A percentile compares a stretch with the other conserved stretches of the same genome.
These are phyloP conservation scores for Camponotus pennsylvanicus DNA, from an alignment of 1,140 invertebrate genomes.

Conservation along the genomic window DNA sequence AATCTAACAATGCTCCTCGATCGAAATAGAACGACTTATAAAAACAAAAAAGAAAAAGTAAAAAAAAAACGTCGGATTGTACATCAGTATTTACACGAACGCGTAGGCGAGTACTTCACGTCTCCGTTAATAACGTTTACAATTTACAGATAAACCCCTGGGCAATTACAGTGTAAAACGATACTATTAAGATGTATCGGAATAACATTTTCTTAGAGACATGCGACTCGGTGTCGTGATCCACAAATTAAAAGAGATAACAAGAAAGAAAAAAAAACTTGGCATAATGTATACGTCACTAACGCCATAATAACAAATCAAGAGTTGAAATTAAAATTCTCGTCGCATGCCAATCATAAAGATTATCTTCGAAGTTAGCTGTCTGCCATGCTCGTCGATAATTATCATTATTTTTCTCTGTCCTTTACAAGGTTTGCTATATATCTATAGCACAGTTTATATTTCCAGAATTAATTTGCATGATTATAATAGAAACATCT, in stretches of 20 bases:
- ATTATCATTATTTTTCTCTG: slow-evolving; percentile 28
- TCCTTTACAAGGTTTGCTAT: slow-evolving; percentile 64
- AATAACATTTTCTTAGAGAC: slow-evolving; percentile 43
- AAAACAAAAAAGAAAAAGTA: slow-evolving; percentile 17
- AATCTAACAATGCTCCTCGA: slow-evolving; percentile 64
- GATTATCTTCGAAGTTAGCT: slow-evolving; percentile 8
- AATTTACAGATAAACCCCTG: slow-evolving; percentile 70
- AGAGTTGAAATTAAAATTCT: slow-evolving; percentile 54
- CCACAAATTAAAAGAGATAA: slow-evolving; percentile 1
- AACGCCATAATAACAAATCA: slow-evolving; percentile 50
- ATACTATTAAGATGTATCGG: slow-evolving; percentile 39
- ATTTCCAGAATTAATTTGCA: slow-evolving; percentile 53
- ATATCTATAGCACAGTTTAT: slow-evolving; percentile 58
- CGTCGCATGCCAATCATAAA: slow-evolving; percentile 47
- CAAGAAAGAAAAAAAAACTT: neutral
- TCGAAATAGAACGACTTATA: slow-evolving; percentile 72
- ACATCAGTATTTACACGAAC: slow-evolving; percentile 79
- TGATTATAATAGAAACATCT: slow-evolving; percentile 59
- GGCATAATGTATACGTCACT: slow-evolving; percentile 60
- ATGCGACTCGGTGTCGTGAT: neutral
- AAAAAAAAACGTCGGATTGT: slow-evolving; percentile 73
- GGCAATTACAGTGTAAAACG: slow-evolving; percentile 41
- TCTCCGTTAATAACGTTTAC: slow-evolving; percentile 62
- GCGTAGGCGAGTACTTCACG: slow-evolving; percentile 31
- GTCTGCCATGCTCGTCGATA: slow-evolving; percentile 13